Evolutionary conservation across 2,888 invertebrate species (phyloP), one percentile per base, ranked within the genome.

Genomic region (Ariolimax columbianus): DNA sequence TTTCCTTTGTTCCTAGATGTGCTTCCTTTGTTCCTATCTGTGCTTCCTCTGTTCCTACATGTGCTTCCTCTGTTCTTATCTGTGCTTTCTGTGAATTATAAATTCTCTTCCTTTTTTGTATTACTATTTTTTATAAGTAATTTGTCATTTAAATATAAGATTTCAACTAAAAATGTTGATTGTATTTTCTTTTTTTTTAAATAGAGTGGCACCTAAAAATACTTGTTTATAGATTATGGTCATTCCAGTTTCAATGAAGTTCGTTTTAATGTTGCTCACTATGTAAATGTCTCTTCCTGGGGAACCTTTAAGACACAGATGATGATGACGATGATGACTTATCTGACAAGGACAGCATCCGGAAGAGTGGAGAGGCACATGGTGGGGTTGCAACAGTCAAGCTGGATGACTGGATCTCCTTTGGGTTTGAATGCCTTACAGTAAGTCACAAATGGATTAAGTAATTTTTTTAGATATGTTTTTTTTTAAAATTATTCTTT

Each of bases 341-440:
- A 23, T 11, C 30, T 68, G 80, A 80, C 26, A 68, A 66, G 30
- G 59, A 55, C 19, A 59, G 38, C 26, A 43, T 40, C 30, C 6
- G 23, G 43, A 66, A 79, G 26, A 33, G 14, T 40, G 66, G n/a
- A 30, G 68, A 23, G 68, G 14, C 6, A 38, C 30, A 66, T n/a
- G 38, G 66, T 77, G 55, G 68, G 30, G 43, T 55, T 85, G 85
- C 81, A n/a, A 73, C 77, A 47, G 59, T 86, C 40, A 72, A 73
- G 33, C 55, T 79, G 72, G 86, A 83, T 73, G 70, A 68, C n/a
- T 80, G 83, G 86, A 68, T 86, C 30, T 38, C 51, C 23, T 83
- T 80, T 75, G 77, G 47, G 38, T 75, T 85, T 38, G 82, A 84
- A 63, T 68, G 36, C 36, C 63, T 59, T n/a, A 38, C 30, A 1